Conservation (phyloP, 2,113 vertebrate genomes). For the Tricholaema leucomelas region DNA sequence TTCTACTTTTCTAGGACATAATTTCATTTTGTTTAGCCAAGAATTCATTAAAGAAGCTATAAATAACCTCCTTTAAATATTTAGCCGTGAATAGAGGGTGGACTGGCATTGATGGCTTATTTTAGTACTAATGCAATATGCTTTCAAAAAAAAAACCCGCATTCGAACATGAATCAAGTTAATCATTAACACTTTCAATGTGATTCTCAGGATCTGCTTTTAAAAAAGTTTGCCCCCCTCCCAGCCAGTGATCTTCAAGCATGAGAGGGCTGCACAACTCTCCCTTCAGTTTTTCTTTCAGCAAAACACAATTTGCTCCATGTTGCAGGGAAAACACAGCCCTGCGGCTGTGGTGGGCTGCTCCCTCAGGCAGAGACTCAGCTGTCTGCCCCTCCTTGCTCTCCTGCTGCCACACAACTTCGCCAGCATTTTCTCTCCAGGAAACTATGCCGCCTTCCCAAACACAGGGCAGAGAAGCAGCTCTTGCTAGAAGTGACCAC, state of each 20-base stretch:
- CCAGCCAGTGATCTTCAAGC: accelerated
- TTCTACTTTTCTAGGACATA: conserved; percentile 81
- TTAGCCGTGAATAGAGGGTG: conserved; percentile 80
- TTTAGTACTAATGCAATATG: conserved; percentile 76
- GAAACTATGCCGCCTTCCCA: not conserved
- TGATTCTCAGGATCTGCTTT: conserved; percentile 35
- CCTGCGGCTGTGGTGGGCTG: accelerated
- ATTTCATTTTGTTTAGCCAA: conserved; percentile 83
- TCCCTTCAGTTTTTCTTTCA: not conserved
- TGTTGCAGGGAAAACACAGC: accelerated
- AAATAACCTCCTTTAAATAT: conserved; percentile 81
- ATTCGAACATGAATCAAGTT: conserved; percentile 73
- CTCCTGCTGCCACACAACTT: not conserved
- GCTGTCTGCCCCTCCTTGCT: not conserved
- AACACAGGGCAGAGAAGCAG: too few relatives aligned
- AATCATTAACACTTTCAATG: conserved; percentile 70
- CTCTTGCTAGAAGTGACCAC: not conserved
- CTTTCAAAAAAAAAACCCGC: conserved; percentile 61
- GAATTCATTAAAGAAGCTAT: conserved; percentile 82
- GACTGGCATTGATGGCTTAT: conserved; percentile 80
- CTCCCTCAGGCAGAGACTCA: accelerated
- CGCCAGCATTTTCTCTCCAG: not conserved
- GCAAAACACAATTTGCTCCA: accelerated
- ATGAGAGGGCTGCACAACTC: not conserved
- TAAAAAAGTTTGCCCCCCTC: not conserved